These are phyloP conservation scores for Platorchestia sp. DNA, from an alignment of 1,140 invertebrate genomes.

Conservation along the genomic window DNA sequence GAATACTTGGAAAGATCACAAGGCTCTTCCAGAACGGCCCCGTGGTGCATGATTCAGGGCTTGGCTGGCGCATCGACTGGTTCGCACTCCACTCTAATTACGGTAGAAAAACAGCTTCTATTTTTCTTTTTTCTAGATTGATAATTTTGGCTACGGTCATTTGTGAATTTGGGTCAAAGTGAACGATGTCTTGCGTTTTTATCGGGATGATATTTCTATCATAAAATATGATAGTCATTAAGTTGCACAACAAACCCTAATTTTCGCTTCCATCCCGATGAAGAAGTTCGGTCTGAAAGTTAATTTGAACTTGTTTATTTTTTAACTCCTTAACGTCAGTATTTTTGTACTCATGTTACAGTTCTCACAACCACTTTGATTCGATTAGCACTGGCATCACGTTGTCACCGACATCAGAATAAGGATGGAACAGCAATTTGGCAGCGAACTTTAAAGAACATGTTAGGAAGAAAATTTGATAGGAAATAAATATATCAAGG, in stretches of 20 bases:
- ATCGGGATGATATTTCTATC: too few species aligned
- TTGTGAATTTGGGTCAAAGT: not conserved
- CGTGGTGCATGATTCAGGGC: not conserved
- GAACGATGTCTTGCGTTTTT: too few species aligned
- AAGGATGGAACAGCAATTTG: too few species aligned
- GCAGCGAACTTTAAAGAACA: too few species aligned
- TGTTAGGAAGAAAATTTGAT: not conserved
- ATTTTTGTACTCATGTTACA: too few species aligned
- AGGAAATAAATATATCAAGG: not conserved
- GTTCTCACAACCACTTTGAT: too few species aligned
- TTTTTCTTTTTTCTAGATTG: not conserved
- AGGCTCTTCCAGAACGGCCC: not conserved
- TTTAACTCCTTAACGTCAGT: too few species aligned
- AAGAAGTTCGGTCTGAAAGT: not conserved
- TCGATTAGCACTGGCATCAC: too few species aligned
- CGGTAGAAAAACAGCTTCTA: not conserved
- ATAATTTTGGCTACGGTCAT: not conserved
- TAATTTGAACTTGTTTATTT: not conserved
- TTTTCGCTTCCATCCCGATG: not conserved
- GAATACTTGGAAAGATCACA: not conserved
- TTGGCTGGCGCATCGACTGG: not conserved
- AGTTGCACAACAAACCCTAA: not conserved
- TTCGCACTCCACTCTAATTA: not conserved
- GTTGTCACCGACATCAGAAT: too few species aligned
- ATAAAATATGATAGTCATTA: not conserved